Conservation (phyloP, 2,113 vertebrate genomes). For the Chlorodrepanis virens region DNA sequence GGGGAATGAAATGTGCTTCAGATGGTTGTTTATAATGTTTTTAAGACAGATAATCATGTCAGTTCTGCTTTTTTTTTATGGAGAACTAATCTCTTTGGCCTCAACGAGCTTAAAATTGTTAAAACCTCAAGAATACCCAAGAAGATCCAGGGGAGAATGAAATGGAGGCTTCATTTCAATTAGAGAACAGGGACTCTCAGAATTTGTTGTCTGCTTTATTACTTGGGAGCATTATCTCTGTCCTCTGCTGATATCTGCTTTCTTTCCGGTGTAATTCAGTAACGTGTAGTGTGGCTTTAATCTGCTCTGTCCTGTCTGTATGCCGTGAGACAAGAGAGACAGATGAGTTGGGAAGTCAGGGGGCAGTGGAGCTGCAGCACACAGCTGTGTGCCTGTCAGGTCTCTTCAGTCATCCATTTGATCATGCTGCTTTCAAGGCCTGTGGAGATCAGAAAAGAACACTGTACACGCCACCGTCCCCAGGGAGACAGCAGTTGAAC, state of each 20-base stretch:
- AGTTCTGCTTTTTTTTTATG: background rate
- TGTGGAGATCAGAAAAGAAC: background rate
- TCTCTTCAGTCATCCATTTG: slow-evolving; percentile 20
- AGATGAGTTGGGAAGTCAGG: slow-evolving; percentile 43
- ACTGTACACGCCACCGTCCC: background rate
- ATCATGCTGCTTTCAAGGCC: slow-evolving; percentile 23
- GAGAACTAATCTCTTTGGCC: background rate
- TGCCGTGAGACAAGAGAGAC: slow-evolving; percentile 17
- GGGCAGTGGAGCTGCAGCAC: slow-evolving; percentile 9
- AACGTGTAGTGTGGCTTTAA: slow-evolving; percentile 22
- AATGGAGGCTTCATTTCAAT: background rate
- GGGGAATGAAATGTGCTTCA: background rate
- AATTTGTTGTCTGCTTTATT: background rate
- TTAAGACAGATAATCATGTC: background rate
- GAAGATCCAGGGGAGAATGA: background rate
- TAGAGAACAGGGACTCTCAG: background rate
- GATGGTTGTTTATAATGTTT: background rate
- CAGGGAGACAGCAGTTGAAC: background rate
- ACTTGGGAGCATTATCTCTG: background rate
- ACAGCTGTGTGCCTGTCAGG: slow-evolving; percentile 15
- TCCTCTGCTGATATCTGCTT: background rate
- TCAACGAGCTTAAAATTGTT: background rate
- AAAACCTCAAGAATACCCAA: background rate
- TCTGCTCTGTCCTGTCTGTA: background rate
- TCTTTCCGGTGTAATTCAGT: slow-evolving; percentile 12